Percentiles rank a stretch among this genome's conserved stretches.
phyloP scores from a whole-genome alignment of 2,113 vertebrate genomes.

The Empidonax traillii region DNA sequence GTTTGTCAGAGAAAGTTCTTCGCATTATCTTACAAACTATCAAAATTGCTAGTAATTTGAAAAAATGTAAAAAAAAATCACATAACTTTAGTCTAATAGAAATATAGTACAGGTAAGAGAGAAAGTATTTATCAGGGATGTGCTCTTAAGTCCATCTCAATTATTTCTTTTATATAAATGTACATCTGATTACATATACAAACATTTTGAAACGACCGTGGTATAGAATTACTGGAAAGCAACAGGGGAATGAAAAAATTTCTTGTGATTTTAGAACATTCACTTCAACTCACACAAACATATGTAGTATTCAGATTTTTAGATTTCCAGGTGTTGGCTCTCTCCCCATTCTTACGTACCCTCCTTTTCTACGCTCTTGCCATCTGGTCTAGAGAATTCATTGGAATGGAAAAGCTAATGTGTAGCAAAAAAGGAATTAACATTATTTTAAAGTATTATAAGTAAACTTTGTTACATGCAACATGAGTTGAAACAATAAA shows the following conservation, averaged over 20 bases:
- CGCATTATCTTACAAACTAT: constrained; percentile 88
- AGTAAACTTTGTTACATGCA: constrained; percentile 74
- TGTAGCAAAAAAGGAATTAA: constrained; percentile 63
- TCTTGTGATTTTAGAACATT: constrained; percentile 69
- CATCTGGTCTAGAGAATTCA: constrained; percentile 54
- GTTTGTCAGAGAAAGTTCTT: constrained; percentile 89
- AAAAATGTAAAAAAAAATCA: constrained; percentile 86
- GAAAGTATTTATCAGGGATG: constrained; percentile 83
- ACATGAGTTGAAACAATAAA: constrained; percentile 70
- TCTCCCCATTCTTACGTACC: neutral
- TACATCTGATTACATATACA: constrained; percentile 87
- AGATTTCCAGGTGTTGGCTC: constrained; percentile 59
- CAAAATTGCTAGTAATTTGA: constrained; percentile 89
- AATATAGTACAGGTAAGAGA: constrained; percentile 88
- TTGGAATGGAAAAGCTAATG: constrained; percentile 56
- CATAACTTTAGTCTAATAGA: constrained; percentile 87
- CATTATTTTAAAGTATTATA: constrained; percentile 45
- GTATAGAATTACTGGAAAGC: constrained; percentile 75
- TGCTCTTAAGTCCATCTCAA: constrained; percentile 86
- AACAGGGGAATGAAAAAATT: constrained; percentile 71
- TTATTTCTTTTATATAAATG: constrained; percentile 81
- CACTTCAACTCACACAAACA: constrained; percentile 67
- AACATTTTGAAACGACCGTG: constrained; percentile 79
- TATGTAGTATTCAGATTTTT: constrained; percentile 27
- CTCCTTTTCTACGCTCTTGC: constrained; percentile 54